Conservation (phyloP, 2,888 invertebrate genomes). For the Troglohyphantes excavatus region DNA sequence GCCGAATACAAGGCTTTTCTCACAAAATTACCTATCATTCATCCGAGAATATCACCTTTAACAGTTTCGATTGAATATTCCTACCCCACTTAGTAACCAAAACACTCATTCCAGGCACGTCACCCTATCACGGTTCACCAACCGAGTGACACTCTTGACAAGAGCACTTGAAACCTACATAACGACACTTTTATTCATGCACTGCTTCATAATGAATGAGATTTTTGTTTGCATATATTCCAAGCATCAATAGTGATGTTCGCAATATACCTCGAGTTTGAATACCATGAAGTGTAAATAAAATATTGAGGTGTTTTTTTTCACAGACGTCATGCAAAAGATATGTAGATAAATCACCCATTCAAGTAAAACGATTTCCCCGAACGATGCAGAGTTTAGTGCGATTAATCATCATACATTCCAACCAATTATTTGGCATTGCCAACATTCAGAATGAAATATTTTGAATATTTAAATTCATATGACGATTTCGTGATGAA, state of each 20-base stretch:
- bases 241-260: not conserved
- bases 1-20: no score
- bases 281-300: no score
- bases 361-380: no score
- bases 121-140: not conserved
- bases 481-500: no score
- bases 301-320: not conserved
- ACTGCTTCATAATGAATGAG: not conserved
- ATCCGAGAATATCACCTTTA: no score
- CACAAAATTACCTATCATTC: no score
- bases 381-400: no score
- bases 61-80: not conserved
- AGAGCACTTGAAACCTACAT: slow-evolving; percentile 6
- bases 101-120: not conserved
- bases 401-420: no score
- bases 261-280: not conserved
- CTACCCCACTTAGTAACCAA: not conserved
- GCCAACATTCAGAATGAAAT: no score
- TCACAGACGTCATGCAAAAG: not conserved
- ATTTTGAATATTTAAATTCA: no score
- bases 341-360: no score
- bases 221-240: not conserved
- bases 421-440: no score
- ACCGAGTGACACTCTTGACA: not conserved
- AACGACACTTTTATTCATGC: not conserved